Evolutionary conservation across 1,140 invertebrate species (phyloP), one percentile per base, ranked within the genome.

Genomic region (Psilanteris sp.): DNA sequence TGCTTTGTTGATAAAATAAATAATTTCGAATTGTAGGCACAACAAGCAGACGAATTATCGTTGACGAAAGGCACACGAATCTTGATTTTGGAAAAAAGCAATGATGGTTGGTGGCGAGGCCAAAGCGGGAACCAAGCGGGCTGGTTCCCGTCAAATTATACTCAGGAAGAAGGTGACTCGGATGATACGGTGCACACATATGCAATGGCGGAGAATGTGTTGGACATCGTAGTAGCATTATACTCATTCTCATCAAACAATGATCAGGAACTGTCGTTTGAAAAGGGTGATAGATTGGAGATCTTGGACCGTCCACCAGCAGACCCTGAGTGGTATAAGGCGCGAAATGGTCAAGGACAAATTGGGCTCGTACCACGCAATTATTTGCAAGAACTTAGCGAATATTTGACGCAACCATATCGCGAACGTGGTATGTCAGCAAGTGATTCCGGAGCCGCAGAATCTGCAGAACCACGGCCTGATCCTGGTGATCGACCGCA

Each of bases 101-200:
- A 97, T 72, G 98, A 99, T 91, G 98, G 98, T 18, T 99, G 98
- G 98, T 99, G 98, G 98, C 92, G 97, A 81, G 98, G 98, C 16
- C 95, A 96, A 89, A 96, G 92, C 87, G 93, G 90, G 83, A 93
- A 90, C 80, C 91, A 90, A 78, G 93, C 92, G 75, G 98, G 98
- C 61, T 90, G 98, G 98, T 99, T 99, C 88, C 98, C 98, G 10
- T 97, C 96, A 26, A 99, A 99, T 90, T 99, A 99, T 89, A 97
- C 97, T 36, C 95, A 97, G 85, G 95, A 98, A 88, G 96, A 97
- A 84, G 92, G 93, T 79, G 89, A 91, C 50, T 90, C 91, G 18
- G 94, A 96, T 79, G 94, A 96, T 79, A 94, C 94, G 14, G 91
- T 95, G 16, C 95, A 97, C 83, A 96, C 96, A 34, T 96, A 97